Conservation (phyloP, 2,113 vertebrate genomes). For the Elanus axillaris region DNA sequence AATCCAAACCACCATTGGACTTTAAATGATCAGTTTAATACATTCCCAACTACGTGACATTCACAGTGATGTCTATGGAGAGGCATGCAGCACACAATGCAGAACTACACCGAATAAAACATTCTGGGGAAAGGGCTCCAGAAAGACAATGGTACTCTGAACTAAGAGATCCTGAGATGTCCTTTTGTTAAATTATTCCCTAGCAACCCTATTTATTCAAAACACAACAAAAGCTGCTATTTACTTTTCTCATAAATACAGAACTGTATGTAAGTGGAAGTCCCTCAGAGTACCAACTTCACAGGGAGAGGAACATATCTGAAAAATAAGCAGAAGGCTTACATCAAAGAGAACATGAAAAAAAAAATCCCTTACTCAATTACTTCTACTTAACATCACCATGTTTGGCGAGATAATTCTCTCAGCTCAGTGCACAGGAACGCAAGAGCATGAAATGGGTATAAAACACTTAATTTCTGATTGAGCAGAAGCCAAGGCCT, state of each 20-base stretch:
- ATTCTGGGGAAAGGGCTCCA: not conserved
- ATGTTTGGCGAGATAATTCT: not conserved
- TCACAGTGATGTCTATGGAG: not conserved
- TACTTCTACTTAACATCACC: conserved; percentile 28
- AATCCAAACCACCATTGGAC: not conserved
- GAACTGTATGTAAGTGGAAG: not conserved
- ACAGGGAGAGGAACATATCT: not conserved
- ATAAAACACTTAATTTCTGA: conserved; percentile 28
- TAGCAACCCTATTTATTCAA: not conserved
- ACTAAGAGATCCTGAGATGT: not conserved
- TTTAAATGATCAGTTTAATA: not conserved
- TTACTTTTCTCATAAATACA: conserved; percentile 13
- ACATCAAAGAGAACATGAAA: not conserved
- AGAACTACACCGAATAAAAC: not conserved
- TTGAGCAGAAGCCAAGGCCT: conserved; percentile 15
- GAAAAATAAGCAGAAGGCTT: not conserved
- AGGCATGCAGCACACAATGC: not conserved
- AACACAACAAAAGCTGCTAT: conserved; percentile 9
- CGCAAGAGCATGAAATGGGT: not conserved
- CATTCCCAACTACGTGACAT: not conserved
- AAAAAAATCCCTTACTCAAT: not conserved
- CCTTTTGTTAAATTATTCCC: conserved; percentile 15
- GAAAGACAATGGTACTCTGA: not conserved
- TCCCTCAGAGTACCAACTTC: not conserved
- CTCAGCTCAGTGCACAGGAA: not conserved